A percentile compares a stretch with the other conserved stretches of the same genome.
Conservation (phyloP, 2,113 vertebrate species). For the Melierax canorus region DNA sequence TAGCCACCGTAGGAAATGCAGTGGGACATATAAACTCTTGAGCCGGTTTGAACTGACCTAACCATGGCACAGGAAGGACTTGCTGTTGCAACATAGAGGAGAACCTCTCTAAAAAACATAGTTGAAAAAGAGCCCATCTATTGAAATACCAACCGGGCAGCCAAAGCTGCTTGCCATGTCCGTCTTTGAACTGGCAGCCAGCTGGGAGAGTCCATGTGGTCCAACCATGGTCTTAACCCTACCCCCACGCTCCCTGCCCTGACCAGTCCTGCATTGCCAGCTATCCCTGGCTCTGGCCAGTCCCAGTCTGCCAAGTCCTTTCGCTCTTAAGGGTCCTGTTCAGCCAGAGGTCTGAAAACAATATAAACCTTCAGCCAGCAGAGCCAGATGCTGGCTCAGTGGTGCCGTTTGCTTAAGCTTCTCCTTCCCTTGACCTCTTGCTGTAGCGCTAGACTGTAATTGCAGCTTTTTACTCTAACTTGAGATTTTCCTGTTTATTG, state of each 20-base stretch:
- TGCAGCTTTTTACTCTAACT: not conserved
- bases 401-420: not conserved
- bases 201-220: not conserved
- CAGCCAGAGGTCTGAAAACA: not conserved
- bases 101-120: not conserved
- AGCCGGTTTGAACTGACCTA: not conserved
- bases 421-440: slow-evolving; percentile 10
- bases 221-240: not conserved
- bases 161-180: not conserved
- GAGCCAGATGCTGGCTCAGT: not conserved
- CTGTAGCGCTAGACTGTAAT: not conserved
- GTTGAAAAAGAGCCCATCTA: not conserved
- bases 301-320: not conserved
- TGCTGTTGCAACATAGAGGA: not conserved
- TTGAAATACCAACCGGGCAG: not conserved
- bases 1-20: not conserved
- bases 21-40: not conserved
- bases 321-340: not conserved
- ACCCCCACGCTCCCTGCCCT: accelerated
- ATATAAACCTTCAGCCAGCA: not conserved
- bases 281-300: not conserved
- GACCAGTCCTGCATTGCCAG: not conserved
- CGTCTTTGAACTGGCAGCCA: not conserved
- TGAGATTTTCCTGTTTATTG: not conserved
- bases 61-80: not conserved